Evolutionary conservation across 1,140 invertebrate species (phyloP).

Genomic region (Chrysopa pallens): DNA sequence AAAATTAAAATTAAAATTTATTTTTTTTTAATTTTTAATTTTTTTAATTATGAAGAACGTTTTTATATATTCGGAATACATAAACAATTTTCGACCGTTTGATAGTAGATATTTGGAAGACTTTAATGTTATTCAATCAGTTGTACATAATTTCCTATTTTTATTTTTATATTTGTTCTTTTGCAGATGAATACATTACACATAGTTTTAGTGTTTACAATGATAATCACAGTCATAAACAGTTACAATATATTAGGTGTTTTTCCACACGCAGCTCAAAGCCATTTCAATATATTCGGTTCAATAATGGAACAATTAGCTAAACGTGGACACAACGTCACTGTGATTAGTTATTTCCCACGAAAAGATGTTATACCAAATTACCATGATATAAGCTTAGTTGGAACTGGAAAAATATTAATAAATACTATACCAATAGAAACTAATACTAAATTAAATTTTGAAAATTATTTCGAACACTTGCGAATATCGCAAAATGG

Average conservation of each 20-base stretch:
- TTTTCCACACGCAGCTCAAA: constrained; percentile 10
- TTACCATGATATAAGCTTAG: constrained; percentile 4
- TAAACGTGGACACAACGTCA: constrained; percentile 10
- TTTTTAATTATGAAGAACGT: too few relatives aligned
- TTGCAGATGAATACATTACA: neutral
- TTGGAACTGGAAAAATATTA: neutral
- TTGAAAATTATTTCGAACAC: neutral
- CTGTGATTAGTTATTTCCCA: constrained; percentile 6
- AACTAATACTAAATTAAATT: neutral
- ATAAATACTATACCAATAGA: neutral
- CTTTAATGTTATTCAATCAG: too few relatives aligned
- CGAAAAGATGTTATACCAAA: constrained; percentile 3
- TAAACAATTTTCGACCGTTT: too few relatives aligned
- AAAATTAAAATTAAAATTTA: too few relatives aligned
- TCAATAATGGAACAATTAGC: constrained; percentile 12
- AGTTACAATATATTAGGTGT: constrained; percentile 13
- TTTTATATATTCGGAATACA: too few relatives aligned
- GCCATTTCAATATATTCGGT: constrained; percentile 15
- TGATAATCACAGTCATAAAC: neutral
- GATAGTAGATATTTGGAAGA: too few relatives aligned
- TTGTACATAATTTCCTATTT: too few relatives aligned
- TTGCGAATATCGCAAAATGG: neutral
- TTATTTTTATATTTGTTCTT: too few relatives aligned
- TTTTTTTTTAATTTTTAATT: too few relatives aligned
- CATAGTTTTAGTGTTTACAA: neutral